phyloP scores from a whole-genome alignment of 2,888 invertebrate genomes.

The Pterobdella sp. region DNA sequence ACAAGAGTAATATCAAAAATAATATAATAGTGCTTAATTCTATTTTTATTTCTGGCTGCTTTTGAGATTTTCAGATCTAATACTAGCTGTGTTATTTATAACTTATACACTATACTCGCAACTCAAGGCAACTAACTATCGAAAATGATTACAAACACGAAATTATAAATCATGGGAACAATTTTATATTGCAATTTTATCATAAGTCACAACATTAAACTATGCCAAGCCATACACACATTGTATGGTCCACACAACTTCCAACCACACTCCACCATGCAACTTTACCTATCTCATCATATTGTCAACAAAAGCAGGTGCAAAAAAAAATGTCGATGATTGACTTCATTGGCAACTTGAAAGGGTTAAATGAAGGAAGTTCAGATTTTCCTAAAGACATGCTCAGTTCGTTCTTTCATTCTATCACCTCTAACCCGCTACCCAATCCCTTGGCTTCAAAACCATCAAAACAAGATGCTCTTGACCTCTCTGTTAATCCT shows the following conservation, averaged over 20 bases:
- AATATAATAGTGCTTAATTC: no score
- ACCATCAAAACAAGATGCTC: not conserved
- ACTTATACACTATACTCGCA: no score
- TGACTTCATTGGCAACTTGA: constrained; percentile 15
- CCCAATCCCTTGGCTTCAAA: not conserved
- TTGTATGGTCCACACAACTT: no score
- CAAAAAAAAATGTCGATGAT: constrained; percentile 43
- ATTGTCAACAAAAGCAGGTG: constrained; percentile 46
- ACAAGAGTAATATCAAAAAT: no score
- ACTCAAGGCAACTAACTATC: no score
- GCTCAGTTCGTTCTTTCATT: constrained; percentile 11
- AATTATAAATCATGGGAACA: no score
- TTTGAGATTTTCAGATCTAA: not conserved
- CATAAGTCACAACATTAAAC: no score
- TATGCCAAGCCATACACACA: no score
- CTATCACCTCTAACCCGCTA: not conserved
- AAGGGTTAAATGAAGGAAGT: not conserved
- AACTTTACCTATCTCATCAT: not conserved
- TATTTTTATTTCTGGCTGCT: no score
- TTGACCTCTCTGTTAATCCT: not conserved
- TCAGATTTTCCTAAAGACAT: constrained; percentile 52
- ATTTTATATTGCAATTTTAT: no score
- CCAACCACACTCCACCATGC: no score
- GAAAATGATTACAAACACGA: no score
- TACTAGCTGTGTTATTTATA: not conserved